Percentiles rank a stretch among this genome's conserved stretches.
Evolutionary conservation across 2,888 invertebrate genomes (phyloP).

Genomic region (Macropis europaea): DNA sequence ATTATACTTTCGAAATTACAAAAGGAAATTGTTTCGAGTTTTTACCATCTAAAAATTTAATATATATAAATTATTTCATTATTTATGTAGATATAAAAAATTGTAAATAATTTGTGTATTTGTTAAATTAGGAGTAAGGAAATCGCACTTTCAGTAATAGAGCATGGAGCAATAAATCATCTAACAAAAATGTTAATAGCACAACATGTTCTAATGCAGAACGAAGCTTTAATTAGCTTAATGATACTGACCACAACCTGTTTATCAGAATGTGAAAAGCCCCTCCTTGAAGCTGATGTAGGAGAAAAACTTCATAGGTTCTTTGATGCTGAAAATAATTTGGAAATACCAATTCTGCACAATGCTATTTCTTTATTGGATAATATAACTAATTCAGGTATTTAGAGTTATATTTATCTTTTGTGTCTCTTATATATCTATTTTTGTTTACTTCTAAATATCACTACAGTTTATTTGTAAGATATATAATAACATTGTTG

Average conservation of each 20-base stretch:
- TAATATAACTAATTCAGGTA: constrained; percentile 79
- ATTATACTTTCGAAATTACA: too few relatives aligned
- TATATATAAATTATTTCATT: too few relatives aligned
- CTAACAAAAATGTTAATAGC: constrained; percentile 91
- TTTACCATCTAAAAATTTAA: too few relatives aligned
- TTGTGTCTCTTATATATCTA: background rate
- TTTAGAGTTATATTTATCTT: background rate
- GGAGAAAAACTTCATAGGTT: constrained; percentile 81
- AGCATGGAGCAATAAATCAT: constrained; percentile 86
- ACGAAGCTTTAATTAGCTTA: constrained; percentile 88
- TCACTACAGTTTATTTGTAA: background rate
- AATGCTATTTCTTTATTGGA: constrained; percentile 81
- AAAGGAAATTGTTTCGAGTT: too few relatives aligned
- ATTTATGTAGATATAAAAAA: too few relatives aligned
- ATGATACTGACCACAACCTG: constrained; percentile 82
- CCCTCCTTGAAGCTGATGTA: constrained; percentile 81
- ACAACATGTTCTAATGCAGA: constrained; percentile 93
- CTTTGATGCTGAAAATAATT: constrained; percentile 80
- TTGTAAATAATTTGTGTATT: constrained; percentile 2
- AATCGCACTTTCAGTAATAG: constrained; percentile 79
- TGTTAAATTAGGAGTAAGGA: constrained; percentile 72
- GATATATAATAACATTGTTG: background rate
- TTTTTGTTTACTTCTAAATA: background rate
- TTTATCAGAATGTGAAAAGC: constrained; percentile 66
- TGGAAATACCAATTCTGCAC: constrained; percentile 81